These are phyloP conservation scores for Limnephilus rhombicus DNA, from an alignment of 2,888 invertebrate species.

Conservation along the genomic window DNA sequence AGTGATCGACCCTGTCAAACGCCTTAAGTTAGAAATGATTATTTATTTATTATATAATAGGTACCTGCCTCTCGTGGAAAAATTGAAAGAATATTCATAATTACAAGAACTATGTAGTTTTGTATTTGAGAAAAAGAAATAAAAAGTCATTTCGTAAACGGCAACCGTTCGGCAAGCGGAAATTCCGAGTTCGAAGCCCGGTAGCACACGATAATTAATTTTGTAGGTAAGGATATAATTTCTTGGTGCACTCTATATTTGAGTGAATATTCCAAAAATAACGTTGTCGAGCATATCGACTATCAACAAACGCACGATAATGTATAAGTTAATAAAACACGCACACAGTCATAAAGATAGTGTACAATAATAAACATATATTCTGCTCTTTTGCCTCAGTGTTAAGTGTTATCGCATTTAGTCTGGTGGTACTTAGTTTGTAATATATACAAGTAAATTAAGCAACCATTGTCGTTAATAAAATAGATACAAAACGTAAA, in stretches of 20 bases:
- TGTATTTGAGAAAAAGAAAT: too few relatives aligned
- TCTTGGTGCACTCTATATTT: neutral
- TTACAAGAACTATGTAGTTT: too few relatives aligned
- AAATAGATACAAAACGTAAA: neutral
- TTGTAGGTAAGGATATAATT: neutral
- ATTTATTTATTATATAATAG: too few relatives aligned
- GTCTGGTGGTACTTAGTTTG: neutral
- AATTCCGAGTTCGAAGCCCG: too few relatives aligned
- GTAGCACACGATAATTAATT: too few relatives aligned
- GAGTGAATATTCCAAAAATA: neutral
- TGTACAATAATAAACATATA: neutral
- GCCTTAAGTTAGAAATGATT: too few relatives aligned
- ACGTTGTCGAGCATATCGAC: neutral
- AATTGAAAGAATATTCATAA: too few relatives aligned
- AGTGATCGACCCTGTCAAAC: too few relatives aligned
- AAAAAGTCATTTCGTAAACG: too few relatives aligned
- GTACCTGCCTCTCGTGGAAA: too few relatives aligned
- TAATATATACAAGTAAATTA: neutral
- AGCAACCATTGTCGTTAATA: neutral
- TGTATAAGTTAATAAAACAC: neutral
- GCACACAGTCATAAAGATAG: neutral
- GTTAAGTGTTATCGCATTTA: neutral
- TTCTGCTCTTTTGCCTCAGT: neutral
- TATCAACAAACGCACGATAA: neutral
- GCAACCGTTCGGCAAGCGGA: too few relatives aligned